Conservation (phyloP, 2,113 vertebrate genomes). For the Thymallus thymallus region DNA sequence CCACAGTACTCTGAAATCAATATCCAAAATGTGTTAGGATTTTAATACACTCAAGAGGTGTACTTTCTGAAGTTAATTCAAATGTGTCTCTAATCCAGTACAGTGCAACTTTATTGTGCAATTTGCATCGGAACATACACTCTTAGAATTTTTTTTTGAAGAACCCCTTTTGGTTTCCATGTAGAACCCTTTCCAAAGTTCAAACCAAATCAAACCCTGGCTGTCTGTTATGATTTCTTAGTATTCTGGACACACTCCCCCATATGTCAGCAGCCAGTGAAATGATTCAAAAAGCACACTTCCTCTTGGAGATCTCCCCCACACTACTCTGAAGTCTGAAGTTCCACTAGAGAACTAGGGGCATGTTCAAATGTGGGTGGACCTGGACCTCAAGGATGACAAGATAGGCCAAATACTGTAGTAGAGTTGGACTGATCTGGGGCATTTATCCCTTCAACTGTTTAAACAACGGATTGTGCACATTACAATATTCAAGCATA, state of each 20-base stretch:
- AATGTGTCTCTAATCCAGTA: too few relatives aligned
- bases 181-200: background rate
- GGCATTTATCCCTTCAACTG: background rate
- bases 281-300: constrained; percentile 55
- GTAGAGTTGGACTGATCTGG: background rate
- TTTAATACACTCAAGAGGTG: background rate
- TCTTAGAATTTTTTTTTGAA: too few relatives aligned
- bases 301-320: constrained; percentile 51
- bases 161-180: background rate
- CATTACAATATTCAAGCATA: background rate
- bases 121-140: too few relatives aligned
- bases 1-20: background rate
- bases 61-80: background rate
- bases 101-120: too few relatives aligned
- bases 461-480: background rate
- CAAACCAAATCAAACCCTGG: background rate
- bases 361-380: constrained; percentile 3
- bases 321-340: constrained; percentile 13
- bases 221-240: constrained; percentile 21
- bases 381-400: background rate
- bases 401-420: background rate
- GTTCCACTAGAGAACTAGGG: too few relatives aligned
- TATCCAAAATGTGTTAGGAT: background rate
- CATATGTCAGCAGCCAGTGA: constrained; percentile 26
- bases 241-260: constrained; percentile 5